Evolutionary conservation across 2,888 invertebrate species (phyloP).

Genomic region (Diabrotica balteata): DNA sequence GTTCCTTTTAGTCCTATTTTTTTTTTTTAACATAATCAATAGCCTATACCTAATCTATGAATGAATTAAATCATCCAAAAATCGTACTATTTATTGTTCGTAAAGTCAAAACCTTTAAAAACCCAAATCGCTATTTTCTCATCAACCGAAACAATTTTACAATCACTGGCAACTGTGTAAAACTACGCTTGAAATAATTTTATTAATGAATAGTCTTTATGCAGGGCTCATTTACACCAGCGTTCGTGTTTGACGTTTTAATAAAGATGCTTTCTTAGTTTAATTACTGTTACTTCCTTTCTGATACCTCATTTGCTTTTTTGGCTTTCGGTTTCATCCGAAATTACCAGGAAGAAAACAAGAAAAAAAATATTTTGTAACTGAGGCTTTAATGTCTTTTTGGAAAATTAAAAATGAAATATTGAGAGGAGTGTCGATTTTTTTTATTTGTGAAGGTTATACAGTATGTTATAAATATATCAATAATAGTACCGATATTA

Average conservation of each 20-base stretch:
- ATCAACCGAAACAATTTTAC: background rate
- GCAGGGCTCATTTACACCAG: constrained; percentile 51
- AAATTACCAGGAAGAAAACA: constrained; percentile 27
- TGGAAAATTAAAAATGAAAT: too few species aligned
- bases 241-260: constrained; percentile 53
- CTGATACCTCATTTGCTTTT: constrained; percentile 23
- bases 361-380: constrained; percentile 12
- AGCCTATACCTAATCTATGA: too few species aligned
- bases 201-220: constrained; percentile 51
- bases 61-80: too few species aligned
- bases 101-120: too few species aligned
- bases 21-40: too few species aligned
- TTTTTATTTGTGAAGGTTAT: too few species aligned
- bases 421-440: too few species aligned
- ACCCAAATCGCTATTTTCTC: too few species aligned
- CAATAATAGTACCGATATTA: too few species aligned
- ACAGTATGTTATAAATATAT: too few species aligned
- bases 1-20: too few species aligned
- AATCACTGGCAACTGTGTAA: constrained; percentile 21
- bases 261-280: constrained; percentile 45
- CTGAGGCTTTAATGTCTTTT: background rate
- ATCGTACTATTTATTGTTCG: too few species aligned
- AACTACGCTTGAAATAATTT: constrained; percentile 48
- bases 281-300: constrained; percentile 43
- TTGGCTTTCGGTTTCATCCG: constrained; percentile 16